A percentile compares a stretch with the other conserved stretches of the same genome.
Evolutionary conservation across 2,797 vertebrate genomes (phyloP).

Genomic region (Lacerta viridis): DNA sequence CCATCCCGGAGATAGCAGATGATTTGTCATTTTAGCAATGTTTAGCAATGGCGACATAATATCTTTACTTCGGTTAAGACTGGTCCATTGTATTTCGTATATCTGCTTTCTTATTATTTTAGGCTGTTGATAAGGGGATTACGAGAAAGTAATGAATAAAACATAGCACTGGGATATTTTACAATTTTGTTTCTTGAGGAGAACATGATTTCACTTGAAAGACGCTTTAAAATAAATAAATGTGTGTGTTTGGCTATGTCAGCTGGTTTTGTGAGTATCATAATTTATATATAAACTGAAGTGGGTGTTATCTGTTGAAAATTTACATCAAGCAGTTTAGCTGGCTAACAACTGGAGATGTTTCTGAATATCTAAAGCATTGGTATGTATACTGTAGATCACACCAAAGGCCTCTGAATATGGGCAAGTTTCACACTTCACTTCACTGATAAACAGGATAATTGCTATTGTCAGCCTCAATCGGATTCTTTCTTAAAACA

Average conservation of each 20-base stretch:
- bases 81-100: background rate
- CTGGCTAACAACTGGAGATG: constrained; percentile 36
- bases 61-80: constrained; percentile 24
- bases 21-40: background rate
- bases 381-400: background rate
- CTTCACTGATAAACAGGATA: constrained; percentile 47
- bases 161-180: constrained; percentile 9
- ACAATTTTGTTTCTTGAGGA: constrained; percentile 50
- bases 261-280: constrained; percentile 49
- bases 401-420: constrained; percentile 29
- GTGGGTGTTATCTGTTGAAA: constrained; percentile 22
- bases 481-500: background rate
- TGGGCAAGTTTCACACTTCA: constrained; percentile 11
- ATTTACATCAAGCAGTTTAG: constrained; percentile 37
- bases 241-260: constrained; percentile 50
- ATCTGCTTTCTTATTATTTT: constrained; percentile 30
- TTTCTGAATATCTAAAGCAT: constrained; percentile 34
- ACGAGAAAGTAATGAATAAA: constrained; percentile 55
- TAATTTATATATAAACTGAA: constrained; percentile 61
- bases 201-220: constrained; percentile 47
- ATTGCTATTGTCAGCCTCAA: constrained; percentile 31
- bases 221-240: background rate
- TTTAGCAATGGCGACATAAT: background rate
- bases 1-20: background rate
- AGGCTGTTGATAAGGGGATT: constrained; percentile 31